Evolutionary conservation across 2,888 invertebrate species (phyloP).

Genomic region (Drosophila setosimentum): DNA sequence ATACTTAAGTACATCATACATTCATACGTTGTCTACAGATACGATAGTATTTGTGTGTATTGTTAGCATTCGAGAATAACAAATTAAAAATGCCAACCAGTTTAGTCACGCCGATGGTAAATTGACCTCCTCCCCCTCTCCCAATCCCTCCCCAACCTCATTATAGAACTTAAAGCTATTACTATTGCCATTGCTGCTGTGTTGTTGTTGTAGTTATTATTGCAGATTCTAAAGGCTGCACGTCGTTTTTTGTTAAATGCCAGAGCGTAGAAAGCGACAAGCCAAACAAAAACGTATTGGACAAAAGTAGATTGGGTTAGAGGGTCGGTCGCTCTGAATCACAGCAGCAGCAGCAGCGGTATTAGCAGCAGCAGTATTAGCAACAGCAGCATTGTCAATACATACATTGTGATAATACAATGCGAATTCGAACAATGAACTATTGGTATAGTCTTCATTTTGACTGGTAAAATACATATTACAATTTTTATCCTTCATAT

Average conservation of each 20-base stretch:
- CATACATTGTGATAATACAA: not conserved
- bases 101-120: conserved; percentile 48
- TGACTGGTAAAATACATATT: not conserved
- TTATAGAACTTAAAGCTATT: conserved; percentile 24
- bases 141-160: not conserved
- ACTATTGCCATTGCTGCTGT: conserved; percentile 16
- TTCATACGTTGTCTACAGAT: not conserved
- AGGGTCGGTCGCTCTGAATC: conserved; percentile 35
- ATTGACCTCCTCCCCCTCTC: not conserved
- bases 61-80: conserved; percentile 51
- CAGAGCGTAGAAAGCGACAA: conserved; percentile 56
- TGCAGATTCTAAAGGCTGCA: conserved; percentile 49
- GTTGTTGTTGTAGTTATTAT: conserved; percentile 20
- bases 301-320: conserved; percentile 53
- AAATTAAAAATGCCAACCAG: conserved; percentile 59
- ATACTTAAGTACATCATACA: conserved; percentile 4
- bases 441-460: not conserved
- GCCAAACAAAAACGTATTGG: conserved; percentile 26
- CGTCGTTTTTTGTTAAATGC: conserved; percentile 49
- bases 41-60: conserved; percentile 46
- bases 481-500: not conserved
- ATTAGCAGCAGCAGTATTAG: not conserved
- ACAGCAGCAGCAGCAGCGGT: not conserved
- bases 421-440: not conserved
- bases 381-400: not conserved